Evolutionary conservation across 2,113 vertebrate genomes (phyloP).

Genomic region (Xenopus tropicalis): DNA sequence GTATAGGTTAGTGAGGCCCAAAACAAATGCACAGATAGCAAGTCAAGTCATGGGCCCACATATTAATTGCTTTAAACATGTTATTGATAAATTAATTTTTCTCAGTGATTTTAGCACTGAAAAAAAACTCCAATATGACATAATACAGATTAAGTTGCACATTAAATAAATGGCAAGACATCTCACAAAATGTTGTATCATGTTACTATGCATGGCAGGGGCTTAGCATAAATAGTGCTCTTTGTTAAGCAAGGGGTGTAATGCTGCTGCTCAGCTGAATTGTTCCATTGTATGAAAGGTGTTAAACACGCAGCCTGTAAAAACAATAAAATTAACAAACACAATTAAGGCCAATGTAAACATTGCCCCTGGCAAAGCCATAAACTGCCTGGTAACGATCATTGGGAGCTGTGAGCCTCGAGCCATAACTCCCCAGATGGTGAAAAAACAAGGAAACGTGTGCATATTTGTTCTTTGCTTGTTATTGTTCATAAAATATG

Average conservation of each 20-base stretch:
- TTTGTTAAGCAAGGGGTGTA: constrained; percentile 38
- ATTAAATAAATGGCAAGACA: too few species aligned
- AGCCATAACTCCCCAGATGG: constrained; percentile 21
- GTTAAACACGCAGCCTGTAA: constrained; percentile 33
- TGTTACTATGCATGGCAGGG: neutral
- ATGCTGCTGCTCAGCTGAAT: constrained; percentile 23
- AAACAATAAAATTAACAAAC: constrained; percentile 46
- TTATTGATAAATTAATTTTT: too few species aligned
- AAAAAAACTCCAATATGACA: too few species aligned
- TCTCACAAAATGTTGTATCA: neutral
- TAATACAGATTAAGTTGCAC: too few species aligned
- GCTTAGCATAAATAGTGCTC: constrained; percentile 18
- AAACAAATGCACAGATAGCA: neutral
- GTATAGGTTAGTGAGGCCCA: too few species aligned
- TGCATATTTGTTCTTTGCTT: constrained; percentile 30
- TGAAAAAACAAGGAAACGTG: constrained; percentile 16
- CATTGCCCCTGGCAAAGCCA: constrained; percentile 33
- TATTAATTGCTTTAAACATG: too few species aligned
- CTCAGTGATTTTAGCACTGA: too few species aligned
- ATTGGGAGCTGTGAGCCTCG: constrained; percentile 28
- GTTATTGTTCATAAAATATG: constrained; percentile 13
- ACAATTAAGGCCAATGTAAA: constrained; percentile 44
- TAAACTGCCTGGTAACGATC: constrained; percentile 44
- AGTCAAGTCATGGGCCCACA: neutral
- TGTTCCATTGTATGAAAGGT: constrained; percentile 41